Percentiles rank a stretch among this genome's conserved stretches.
Evolutionary conservation across 2,888 invertebrate species (phyloP).

Genomic region (Ecdyonurus torrentis): DNA sequence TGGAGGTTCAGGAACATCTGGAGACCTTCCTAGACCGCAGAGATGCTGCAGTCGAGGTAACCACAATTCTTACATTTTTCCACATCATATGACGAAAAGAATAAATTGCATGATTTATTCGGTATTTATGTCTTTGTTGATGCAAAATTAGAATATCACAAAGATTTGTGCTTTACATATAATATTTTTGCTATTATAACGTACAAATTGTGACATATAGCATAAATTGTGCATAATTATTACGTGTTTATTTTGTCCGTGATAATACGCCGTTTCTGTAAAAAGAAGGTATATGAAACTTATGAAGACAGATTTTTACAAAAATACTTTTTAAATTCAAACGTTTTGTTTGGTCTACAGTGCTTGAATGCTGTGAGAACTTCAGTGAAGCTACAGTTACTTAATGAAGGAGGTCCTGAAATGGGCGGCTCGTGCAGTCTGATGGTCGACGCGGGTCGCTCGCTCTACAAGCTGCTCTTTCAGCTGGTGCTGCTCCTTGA

Average conservation of each 20-base stretch:
- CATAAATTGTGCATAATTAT: too few relatives aligned
- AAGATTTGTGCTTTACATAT: too few relatives aligned
- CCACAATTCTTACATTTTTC: constrained; percentile 9
- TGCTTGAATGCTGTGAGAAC: constrained; percentile 69
- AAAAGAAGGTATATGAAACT: too few relatives aligned
- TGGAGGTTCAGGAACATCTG: constrained; percentile 88
- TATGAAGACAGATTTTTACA: too few relatives aligned
- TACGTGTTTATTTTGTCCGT: too few relatives aligned
- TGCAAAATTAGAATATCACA: too few relatives aligned
- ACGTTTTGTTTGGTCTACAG: constrained; percentile 30
- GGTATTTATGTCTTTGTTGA: neutral
- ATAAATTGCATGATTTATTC: neutral
- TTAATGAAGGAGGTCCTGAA: constrained; percentile 35
- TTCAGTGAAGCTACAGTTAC: constrained; percentile 54
- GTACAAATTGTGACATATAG: too few relatives aligned
- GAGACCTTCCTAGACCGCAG: constrained; percentile 87
- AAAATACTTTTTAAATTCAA: too few relatives aligned
- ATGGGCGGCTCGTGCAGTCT: constrained; percentile 19
- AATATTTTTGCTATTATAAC: too few relatives aligned
- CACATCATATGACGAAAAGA: neutral
- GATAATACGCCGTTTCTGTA: too few relatives aligned
- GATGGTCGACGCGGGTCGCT: constrained; percentile 65
- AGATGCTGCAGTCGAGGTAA: constrained; percentile 71
- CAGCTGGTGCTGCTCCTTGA: constrained; percentile 80
- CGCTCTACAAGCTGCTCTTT: constrained; percentile 82